Percentiles rank a stretch among this genome's conserved stretches.
Evolutionary conservation across 2,888 invertebrate species (phyloP).

Genomic region (Onthophagus sagittarius): DNA sequence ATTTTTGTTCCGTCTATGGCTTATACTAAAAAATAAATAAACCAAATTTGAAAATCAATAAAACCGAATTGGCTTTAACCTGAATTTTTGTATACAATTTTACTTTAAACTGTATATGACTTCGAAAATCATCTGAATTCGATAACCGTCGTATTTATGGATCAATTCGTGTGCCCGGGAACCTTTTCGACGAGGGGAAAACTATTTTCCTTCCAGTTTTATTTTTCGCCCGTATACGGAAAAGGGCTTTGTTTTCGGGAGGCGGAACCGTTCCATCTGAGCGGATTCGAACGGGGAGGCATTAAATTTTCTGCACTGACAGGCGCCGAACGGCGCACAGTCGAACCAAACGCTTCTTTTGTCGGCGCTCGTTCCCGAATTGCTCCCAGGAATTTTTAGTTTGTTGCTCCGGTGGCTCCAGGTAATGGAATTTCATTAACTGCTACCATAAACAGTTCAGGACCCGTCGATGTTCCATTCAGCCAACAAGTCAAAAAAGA

Average conservation of each 20-base stretch:
- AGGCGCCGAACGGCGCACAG: conserved; percentile 3
- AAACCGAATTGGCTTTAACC: too few species aligned
- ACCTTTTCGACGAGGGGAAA: neutral
- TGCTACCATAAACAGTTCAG: conserved; percentile 8
- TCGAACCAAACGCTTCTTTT: conserved; percentile 1
- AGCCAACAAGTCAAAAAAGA: too few species aligned
- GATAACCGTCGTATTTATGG: neutral
- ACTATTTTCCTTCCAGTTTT: neutral
- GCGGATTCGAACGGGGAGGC: conserved; percentile 21
- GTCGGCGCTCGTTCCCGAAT: neutral
- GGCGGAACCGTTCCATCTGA: neutral
- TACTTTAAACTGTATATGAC: neutral
- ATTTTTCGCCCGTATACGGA: neutral
- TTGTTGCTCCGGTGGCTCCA: conserved; percentile 18
- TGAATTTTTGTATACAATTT: neutral
- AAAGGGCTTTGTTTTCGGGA: neutral
- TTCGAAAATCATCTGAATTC: neutral
- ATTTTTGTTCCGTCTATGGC: neutral
- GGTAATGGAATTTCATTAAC: conserved; percentile 21
- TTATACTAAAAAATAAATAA: too few species aligned
- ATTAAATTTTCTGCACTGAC: conserved; percentile 21
- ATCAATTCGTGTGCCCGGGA: neutral
- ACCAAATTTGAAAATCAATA: too few species aligned
- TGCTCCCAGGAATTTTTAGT: conserved; percentile 13
- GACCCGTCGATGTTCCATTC: neutral